Conservation (phyloP, 2,113 vertebrate genomes). For the Nansenia antarctica region DNA sequence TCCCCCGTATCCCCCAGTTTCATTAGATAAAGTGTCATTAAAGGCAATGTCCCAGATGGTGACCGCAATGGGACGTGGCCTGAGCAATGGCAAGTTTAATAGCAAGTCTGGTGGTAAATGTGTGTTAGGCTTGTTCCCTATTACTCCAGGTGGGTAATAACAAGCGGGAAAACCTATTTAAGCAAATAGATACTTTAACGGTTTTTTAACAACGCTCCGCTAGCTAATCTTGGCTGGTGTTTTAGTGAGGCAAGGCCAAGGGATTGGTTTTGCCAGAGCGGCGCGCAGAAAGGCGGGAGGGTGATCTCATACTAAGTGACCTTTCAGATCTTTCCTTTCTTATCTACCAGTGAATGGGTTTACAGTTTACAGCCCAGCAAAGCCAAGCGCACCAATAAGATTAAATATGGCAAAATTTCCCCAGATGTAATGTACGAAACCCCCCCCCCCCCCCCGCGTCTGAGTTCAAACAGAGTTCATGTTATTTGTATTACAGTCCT, state of each 20-base stretch:
- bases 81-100: no score
- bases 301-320: conserved; percentile 33
- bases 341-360: conserved; percentile 44
- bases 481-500: conserved; percentile 49
- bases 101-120: no score
- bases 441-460: conserved; percentile 18
- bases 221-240: conserved; percentile 51
- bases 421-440: conserved; percentile 34
- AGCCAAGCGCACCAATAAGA: conserved; percentile 23
- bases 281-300: conserved; percentile 29
- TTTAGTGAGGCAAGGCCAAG: conserved; percentile 48
- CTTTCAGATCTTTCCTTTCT: conserved; percentile 40
- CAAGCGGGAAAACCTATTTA: no score
- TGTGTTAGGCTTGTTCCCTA: no score
- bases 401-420: conserved; percentile 37
- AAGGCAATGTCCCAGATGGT: no score
- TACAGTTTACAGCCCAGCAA: conserved; percentile 5
- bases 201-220: conserved; percentile 48
- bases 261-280: conserved; percentile 19
- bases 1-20: no score
- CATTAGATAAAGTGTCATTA: no score
- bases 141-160: no score
- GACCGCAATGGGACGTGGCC: no score
- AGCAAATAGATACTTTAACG: conserved; percentile 40
- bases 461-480: conserved; percentile 62